Evolutionary conservation across 2,888 invertebrate genomes (phyloP), one percentile per base, ranked within the genome.

Genomic region (Helleia helle): DNA sequence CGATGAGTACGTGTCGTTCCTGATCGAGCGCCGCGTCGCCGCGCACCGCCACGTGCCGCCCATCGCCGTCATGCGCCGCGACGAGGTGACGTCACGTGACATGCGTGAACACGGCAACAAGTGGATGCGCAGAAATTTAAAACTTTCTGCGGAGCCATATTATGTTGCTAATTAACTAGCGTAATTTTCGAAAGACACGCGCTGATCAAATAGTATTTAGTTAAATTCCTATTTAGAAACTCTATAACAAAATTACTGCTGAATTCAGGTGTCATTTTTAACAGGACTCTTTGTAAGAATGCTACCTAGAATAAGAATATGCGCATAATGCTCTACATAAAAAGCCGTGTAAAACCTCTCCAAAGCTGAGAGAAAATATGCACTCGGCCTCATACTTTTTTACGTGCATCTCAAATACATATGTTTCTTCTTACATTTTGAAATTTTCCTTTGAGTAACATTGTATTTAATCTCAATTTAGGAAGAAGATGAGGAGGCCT

Each of bases 1-100:
- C 75, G 99, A 99, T 80, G 99, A 99, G 81, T 99, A 98, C 80
- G 98, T 99, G 93, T 97, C 97, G 85, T 99, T 96, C 81, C 87
- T 99, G 59, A 95, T 99, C 58, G 99, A 99, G 83, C 96, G 97
- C 63, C 93, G 95, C 76, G 97, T 99, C 22, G 97, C 99, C 28
- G 89, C 91, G 64, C 95, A 95, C 38, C 93, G 91, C 40, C 92
- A 92, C 51, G 93, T 94, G 65, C 96, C 97, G 53, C 96, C 97
- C 43, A 97, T 99, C 65, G 96, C 97, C 55, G 97, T 98, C 48
- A 96, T 98, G 91, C 74, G 74, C 44, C 55, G 68, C 8, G 58
- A 58, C 0, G 55, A 50, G 46, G 73, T 72, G 29, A 18, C 48
- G 26, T 2, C 4, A 13, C 29, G 12, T 11, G 22, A 15, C 17